Percentiles rank a stretch among this genome's conserved stretches.
phyloP scores from a whole-genome alignment of 2,888 invertebrate genomes.

The Clunio marinus region DNA sequence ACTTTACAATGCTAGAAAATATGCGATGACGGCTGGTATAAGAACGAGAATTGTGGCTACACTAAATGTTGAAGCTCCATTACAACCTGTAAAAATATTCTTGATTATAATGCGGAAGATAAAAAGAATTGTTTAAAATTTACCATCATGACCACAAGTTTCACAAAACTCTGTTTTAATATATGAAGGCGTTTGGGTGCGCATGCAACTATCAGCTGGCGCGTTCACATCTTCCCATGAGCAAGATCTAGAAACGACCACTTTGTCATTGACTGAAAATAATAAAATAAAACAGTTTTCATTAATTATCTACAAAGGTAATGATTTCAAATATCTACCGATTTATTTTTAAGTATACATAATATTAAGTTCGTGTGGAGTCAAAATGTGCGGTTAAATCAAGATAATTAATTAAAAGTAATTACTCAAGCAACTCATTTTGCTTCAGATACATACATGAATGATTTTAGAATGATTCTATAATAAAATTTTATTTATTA shows the following conservation, averaged over 20 bases:
- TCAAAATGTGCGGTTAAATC: no score
- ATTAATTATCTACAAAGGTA: constrained; percentile 35
- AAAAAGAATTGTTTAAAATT: background rate
- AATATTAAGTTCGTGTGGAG: no score
- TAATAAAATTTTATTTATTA: no score
- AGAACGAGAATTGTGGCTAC: constrained; percentile 4
- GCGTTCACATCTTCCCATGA: constrained; percentile 50
- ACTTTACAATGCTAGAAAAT: constrained; percentile 31
- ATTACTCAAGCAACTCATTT: no score
- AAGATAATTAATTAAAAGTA: no score
- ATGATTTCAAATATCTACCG: background rate
- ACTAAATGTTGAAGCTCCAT: constrained; percentile 23
- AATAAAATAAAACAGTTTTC: constrained; percentile 36
- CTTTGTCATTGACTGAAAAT: constrained; percentile 50
- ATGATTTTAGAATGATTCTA: no score
- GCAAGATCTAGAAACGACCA: constrained; percentile 50
- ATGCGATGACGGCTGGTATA: constrained; percentile 24
- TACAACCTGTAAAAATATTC: constrained; percentile 15
- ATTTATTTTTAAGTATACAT: background rate
- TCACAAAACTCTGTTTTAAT: constrained; percentile 48
- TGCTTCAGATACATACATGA: no score
- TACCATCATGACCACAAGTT: constrained; percentile 37
- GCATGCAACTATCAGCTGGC: constrained; percentile 48
- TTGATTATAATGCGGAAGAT: background rate
- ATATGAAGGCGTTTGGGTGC: constrained; percentile 49